A percentile compares a stretch with the other conserved stretches of the same genome.
Conservation (phyloP, 2,888 invertebrate species). For the Notodonta dromedarius region DNA sequence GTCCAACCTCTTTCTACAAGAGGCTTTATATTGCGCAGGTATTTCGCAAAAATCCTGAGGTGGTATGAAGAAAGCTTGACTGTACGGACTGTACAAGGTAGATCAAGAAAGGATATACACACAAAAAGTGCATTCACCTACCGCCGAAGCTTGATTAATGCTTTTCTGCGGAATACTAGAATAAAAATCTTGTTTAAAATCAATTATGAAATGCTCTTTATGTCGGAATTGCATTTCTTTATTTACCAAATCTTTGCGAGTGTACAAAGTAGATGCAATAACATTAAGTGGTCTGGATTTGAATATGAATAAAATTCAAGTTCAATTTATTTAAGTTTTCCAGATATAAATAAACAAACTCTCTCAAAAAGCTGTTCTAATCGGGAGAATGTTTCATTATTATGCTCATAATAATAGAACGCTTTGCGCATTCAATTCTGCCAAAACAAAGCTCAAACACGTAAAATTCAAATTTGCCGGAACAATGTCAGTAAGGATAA, state of each 20-base stretch:
- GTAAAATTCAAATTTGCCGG: too few relatives aligned
- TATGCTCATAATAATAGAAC: too few relatives aligned
- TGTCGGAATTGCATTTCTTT: background rate
- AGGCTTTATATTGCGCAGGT: slow-evolving; percentile 14
- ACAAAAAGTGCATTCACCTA: background rate
- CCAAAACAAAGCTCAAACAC: too few relatives aligned
- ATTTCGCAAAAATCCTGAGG: slow-evolving; percentile 2
- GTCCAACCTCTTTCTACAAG: slow-evolving; percentile 18
- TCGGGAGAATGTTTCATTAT: too few relatives aligned
- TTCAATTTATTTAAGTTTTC: too few relatives aligned
- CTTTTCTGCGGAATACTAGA: background rate
- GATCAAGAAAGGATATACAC: slow-evolving; percentile 3
- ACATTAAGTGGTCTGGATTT: too few relatives aligned
- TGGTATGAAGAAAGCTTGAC: background rate
- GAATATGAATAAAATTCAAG: too few relatives aligned
- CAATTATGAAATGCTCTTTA: background rate
- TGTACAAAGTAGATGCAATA: too few relatives aligned
- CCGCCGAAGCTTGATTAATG: background rate
- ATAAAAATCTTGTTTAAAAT: background rate
- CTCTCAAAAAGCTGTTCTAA: too few relatives aligned
- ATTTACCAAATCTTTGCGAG: background rate
- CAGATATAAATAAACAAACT: too few relatives aligned
- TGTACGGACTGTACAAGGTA: slow-evolving; percentile 3
- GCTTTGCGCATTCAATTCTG: too few relatives aligned
- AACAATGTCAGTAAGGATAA: background rate